These are phyloP conservation scores for Morone saxatilis DNA, from an alignment of 2,113 vertebrate species.

Conservation along the genomic window DNA sequence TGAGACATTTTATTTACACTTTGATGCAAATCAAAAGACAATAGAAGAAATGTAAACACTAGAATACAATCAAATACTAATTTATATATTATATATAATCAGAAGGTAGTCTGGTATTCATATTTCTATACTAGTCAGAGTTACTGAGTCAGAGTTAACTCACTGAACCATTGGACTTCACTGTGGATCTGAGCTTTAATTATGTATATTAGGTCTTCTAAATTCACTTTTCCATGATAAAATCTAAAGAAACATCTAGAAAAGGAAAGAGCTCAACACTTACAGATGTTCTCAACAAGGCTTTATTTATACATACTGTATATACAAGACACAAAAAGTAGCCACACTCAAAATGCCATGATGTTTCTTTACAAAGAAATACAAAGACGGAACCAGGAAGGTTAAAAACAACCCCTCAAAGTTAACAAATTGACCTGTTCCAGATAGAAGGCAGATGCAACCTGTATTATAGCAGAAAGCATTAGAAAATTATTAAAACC, in stretches of 20 bases:
- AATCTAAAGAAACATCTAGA: neutral
- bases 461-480: conserved; percentile 3
- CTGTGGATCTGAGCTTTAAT: neutral
- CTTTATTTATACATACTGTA: conserved; percentile 73
- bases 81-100: neutral
- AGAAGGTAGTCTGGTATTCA: neutral
- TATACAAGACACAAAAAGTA: conserved; percentile 53
- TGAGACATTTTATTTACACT: neutral
- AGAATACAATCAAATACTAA: neutral
- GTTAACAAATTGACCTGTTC: conserved; percentile 54
- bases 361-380: conserved; percentile 42
- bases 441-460: conserved; percentile 36
- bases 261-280: neutral
- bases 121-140: neutral
- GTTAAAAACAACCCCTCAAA: conserved; percentile 19
- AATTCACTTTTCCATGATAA: too few species aligned
- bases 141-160: too few species aligned
- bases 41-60: neutral
- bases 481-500: neutral
- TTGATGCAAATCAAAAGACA: neutral
- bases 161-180: neutral
- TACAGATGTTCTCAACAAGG: conserved; percentile 27
- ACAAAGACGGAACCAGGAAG: conserved; percentile 47
- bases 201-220: too few species aligned
- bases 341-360: conserved; percentile 45